A percentile compares a stretch with the other conserved stretches of the same genome.
Conservation (phyloP, 2,797 vertebrate genomes). For the Pantherophis alleghaniensis region DNA sequence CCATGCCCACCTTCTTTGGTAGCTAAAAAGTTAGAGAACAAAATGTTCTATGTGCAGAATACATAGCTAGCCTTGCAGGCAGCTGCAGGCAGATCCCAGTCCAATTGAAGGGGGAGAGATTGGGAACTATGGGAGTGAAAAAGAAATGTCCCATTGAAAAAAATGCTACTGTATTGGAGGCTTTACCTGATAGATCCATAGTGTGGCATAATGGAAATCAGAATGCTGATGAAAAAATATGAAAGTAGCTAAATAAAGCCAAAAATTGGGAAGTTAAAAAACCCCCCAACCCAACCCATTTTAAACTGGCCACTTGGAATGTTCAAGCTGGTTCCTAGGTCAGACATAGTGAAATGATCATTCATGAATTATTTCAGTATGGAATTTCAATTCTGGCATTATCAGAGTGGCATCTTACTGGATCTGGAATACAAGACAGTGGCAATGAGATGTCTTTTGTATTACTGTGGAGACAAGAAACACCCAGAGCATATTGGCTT, state of each 20-base stretch:
- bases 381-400: neutral
- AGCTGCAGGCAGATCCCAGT: neutral
- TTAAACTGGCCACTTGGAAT: neutral
- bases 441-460: neutral
- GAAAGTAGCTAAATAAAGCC: neutral
- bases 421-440: neutral
- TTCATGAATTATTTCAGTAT: neutral
- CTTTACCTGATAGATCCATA: neutral
- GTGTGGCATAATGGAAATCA: neutral
- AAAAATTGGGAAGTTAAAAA: neutral
- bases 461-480: neutral
- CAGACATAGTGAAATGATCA: neutral
- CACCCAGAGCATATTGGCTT: neutral
- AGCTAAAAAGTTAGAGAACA: neutral
- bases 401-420: neutral
- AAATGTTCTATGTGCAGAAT: neutral
- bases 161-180: neutral
- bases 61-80: neutral
- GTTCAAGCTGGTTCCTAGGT: neutral
- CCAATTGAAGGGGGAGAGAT: neutral
- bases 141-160: neutral
- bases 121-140: neutral
- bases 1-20: neutral
- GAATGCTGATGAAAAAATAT: neutral
- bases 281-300: neutral